A percentile compares a stretch with the other conserved stretches of the same genome.
Conservation (phyloP, 2,888 invertebrate genomes). For the Eucriotettix oculatus region DNA sequence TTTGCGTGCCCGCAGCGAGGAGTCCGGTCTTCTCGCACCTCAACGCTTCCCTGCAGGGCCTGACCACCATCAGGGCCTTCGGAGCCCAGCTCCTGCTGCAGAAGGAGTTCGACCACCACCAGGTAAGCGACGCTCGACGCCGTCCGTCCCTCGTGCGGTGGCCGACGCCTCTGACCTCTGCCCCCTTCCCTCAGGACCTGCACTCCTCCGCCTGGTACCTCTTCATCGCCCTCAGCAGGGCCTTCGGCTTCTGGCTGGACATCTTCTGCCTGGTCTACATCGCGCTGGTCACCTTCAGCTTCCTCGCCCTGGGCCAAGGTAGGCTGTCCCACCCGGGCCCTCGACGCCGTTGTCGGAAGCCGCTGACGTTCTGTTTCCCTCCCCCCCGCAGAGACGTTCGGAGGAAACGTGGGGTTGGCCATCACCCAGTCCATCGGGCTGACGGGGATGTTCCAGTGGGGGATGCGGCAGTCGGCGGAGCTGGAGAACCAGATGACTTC, state of each 20-base stretch:
- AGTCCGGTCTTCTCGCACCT: slow-evolving; percentile 74
- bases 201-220: slow-evolving; percentile 47
- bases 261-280: slow-evolving; percentile 43
- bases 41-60: slow-evolving; percentile 59
- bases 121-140: slow-evolving; percentile 21
- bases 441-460: slow-evolving; percentile 35
- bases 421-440: slow-evolving; percentile 23
- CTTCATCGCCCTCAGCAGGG: slow-evolving; percentile 40
- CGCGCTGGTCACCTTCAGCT: slow-evolving; percentile 42
- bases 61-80: slow-evolving; percentile 66
- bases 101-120: slow-evolving; percentile 32
- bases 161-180: too few species aligned
- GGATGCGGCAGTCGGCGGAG: slow-evolving; percentile 34
- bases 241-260: slow-evolving; percentile 49
- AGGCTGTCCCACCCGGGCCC: too few species aligned
- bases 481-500: slow-evolving; percentile 21
- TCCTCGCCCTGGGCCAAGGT: slow-evolving; percentile 31
- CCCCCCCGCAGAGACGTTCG: slow-evolving; percentile 3
- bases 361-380: not conserved
- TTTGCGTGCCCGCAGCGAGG: slow-evolving; percentile 36
- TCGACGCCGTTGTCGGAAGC: too few species aligned
- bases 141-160: not conserved
- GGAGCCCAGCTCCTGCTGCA: slow-evolving; percentile 46
- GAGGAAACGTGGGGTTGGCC: slow-evolving; percentile 22
- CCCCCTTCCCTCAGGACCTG: slow-evolving; percentile 38